Percentiles rank a stretch among this genome's conserved stretches.
These are phyloP conservation scores for Grammomys dolichurus DNA, from an alignment of 2,113 vertebrate species.

Conservation along the genomic window DNA sequence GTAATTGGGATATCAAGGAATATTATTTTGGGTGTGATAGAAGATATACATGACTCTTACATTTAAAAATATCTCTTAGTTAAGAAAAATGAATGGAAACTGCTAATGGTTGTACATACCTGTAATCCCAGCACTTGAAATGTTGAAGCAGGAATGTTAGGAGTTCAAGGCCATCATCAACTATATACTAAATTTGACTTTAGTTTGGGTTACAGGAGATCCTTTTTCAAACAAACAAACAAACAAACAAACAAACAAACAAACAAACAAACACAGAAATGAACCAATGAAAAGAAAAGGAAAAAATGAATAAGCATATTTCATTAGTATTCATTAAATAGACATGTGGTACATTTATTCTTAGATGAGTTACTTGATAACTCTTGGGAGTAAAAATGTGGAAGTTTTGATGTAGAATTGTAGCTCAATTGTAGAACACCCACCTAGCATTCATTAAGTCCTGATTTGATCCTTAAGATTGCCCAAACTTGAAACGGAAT, in stretches of 20 bases:
- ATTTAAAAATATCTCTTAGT: background rate
- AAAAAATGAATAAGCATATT: background rate
- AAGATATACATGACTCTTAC: background rate
- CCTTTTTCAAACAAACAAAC: background rate
- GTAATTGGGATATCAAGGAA: background rate
- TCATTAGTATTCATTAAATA: background rate
- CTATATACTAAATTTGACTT: background rate
- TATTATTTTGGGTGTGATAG: background rate
- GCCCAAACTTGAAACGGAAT: background rate
- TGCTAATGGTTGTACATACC: background rate
- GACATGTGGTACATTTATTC: background rate
- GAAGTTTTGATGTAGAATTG: background rate
- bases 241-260: background rate
- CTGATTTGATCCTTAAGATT: background rate
- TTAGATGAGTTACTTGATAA: background rate
- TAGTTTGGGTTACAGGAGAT: background rate
- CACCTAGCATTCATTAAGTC: background rate
- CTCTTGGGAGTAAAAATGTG: background rate
- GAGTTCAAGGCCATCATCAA: background rate
- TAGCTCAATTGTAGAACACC: background rate
- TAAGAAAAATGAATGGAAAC: background rate
- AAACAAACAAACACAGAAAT: background rate
- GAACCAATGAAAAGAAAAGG: background rate
- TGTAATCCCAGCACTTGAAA: background rate
- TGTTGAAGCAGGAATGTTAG: background rate